phyloP scores from a whole-genome alignment of 2,113 vertebrate species.

The Nothocercus julius region DNA sequence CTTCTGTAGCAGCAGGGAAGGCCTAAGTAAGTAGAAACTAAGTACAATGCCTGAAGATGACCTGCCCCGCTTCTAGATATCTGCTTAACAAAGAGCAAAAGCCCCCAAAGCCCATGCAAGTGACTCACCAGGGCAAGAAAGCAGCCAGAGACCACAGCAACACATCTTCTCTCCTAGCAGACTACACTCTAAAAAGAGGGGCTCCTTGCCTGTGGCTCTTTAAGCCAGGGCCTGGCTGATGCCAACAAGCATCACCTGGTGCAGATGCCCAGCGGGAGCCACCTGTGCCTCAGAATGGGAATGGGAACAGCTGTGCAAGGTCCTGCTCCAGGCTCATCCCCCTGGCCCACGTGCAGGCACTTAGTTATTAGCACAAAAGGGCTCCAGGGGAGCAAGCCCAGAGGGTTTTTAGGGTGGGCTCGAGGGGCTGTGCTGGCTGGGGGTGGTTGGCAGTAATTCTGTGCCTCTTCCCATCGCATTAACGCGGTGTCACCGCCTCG shows the following conservation, averaged over 20 bases:
- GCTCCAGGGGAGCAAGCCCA: accelerated
- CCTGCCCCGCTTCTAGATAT: background rate
- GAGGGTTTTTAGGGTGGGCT: accelerated
- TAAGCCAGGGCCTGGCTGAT: background rate
- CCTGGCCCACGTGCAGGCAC: background rate
- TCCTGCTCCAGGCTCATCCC: background rate
- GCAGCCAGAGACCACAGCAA: accelerated
- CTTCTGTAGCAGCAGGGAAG: background rate
- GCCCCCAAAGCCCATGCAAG: background rate
- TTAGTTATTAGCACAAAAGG: background rate
- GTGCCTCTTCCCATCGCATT: accelerated
- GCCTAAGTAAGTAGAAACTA: background rate
- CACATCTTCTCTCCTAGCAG: background rate
- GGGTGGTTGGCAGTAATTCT: accelerated
- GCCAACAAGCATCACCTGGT: background rate
- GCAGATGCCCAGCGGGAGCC: background rate
- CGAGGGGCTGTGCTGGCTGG: accelerated
- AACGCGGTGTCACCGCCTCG: accelerated
- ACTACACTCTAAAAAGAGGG: no score
- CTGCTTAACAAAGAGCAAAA: accelerated
- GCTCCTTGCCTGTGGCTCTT: no score
- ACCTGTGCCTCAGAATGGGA: no score
- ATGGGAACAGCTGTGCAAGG: background rate
- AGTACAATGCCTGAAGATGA: accelerated
- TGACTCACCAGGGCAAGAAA: background rate